phyloP scores from a whole-genome alignment of 1,140 invertebrate genomes.

The Drosophila lacertosa region DNA sequence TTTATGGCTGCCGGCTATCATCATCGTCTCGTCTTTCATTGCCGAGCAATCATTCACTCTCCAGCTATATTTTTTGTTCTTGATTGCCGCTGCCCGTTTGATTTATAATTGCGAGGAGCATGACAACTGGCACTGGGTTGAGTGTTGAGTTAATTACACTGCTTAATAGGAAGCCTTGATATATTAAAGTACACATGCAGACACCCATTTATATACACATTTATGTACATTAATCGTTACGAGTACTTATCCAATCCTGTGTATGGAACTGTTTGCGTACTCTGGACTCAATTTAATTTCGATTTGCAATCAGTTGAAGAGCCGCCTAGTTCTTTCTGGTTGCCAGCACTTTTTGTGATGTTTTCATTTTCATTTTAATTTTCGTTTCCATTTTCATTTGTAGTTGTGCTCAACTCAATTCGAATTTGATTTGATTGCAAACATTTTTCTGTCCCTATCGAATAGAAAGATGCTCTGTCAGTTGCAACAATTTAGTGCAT shows the following conservation, averaged over 20 bases:
- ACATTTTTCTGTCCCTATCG: conserved; percentile 22
- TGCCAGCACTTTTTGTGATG: conserved; percentile 48
- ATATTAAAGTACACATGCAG: neutral
- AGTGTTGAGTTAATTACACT: conserved; percentile 56
- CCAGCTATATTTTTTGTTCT: conserved; percentile 63
- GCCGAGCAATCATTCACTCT: conserved; percentile 35
- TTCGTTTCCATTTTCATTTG: conserved; percentile 43
- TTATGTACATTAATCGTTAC: neutral
- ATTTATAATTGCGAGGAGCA: conserved; percentile 17
- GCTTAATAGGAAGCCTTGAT: conserved; percentile 22
- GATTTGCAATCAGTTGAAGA: conserved; percentile 71
- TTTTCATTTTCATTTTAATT: conserved; percentile 25
- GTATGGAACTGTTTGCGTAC: conserved; percentile 17
- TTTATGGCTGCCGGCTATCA: conserved; percentile 53
- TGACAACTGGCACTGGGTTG: conserved; percentile 31
- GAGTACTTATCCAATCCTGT: conserved; percentile 5
- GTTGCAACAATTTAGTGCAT: conserved; percentile 64
- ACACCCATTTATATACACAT: neutral
- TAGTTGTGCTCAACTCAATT: conserved; percentile 63
- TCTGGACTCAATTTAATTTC: conserved; percentile 48
- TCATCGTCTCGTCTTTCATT: conserved; percentile 4
- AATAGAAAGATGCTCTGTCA: conserved; percentile 26
- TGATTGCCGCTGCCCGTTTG: conserved; percentile 17
- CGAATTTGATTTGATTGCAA: conserved; percentile 73
- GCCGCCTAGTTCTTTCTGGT: conserved; percentile 40